Percentiles rank a stretch among this genome's conserved stretches.
Conservation (phyloP, 2,113 vertebrate genomes). For the Felis chaus region DNA sequence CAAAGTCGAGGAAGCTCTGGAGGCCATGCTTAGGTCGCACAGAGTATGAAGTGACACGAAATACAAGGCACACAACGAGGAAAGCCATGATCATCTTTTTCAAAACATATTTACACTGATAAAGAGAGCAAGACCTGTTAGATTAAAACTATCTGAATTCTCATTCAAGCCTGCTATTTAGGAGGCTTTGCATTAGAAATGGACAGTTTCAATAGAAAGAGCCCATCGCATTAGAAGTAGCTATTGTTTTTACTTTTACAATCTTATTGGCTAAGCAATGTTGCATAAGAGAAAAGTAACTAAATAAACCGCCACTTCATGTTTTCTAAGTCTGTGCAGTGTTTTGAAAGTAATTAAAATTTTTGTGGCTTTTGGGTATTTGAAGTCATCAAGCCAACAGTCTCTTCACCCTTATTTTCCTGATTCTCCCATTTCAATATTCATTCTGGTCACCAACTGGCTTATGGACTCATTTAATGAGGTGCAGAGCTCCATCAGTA, state of each 20-base stretch:
- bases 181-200: neutral
- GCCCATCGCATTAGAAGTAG: neutral
- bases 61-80: neutral
- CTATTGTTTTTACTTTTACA: neutral
- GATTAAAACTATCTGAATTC: neutral
- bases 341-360: constrained; percentile 78
- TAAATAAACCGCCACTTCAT: constrained; percentile 63
- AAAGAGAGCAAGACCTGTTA: neutral
- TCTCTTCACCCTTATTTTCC: constrained; percentile 70
- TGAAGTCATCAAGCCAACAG: constrained; percentile 63
- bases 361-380: constrained; percentile 72
- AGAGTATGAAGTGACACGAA: neutral
- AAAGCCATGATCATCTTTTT: neutral
- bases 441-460: constrained; percentile 71
- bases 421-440: constrained; percentile 68
- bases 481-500: constrained; percentile 56
- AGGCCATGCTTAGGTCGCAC: neutral
- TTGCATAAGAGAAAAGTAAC: constrained; percentile 50
- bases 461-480: constrained; percentile 73
- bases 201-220: neutral
- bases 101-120: neutral
- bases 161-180: neutral
- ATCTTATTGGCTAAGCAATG: constrained; percentile 42
- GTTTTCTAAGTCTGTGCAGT: constrained; percentile 64
- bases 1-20: neutral